Percentiles rank a stretch among this genome's conserved stretches.
Conservation (phyloP, 92 coral and sea anemone genomes). For the Blastomussa wellsi region DNA sequence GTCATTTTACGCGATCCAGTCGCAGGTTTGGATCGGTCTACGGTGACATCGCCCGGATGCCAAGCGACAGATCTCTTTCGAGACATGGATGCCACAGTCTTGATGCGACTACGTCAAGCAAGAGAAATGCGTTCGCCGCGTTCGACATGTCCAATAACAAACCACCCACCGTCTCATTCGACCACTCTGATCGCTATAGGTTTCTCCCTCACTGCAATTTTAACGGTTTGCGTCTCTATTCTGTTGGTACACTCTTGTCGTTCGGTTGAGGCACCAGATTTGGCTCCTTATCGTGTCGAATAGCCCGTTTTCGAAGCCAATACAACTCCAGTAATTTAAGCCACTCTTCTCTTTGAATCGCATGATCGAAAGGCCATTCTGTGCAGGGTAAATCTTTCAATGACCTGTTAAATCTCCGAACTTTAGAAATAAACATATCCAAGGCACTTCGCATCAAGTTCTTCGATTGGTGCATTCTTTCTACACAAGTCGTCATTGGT, state of each 20-base stretch:
- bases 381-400: too few species aligned
- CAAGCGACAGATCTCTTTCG: neutral
- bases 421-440: too few species aligned
- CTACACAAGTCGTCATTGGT: too few species aligned
- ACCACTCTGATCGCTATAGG: neutral
- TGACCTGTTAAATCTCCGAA: too few species aligned
- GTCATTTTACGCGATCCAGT: neutral
- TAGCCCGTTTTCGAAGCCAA: neutral
- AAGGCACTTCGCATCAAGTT: too few species aligned
- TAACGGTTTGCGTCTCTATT: neutral
- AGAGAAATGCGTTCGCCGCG: neutral
- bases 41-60: neutral
- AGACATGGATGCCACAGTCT: neutral
- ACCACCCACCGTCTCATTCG: neutral
- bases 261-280: neutral
- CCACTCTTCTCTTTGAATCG: neutral
- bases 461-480: too few species aligned
- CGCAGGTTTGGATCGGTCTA: neutral
- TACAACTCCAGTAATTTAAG: neutral
- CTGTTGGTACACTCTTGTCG: conserved; percentile 9
- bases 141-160: neutral
- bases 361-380: too few species aligned
- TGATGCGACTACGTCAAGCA: neutral
- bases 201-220: neutral
- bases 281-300: neutral